phyloP scores from a whole-genome alignment of 2,113 vertebrate species.

The Colinus virginianus region DNA sequence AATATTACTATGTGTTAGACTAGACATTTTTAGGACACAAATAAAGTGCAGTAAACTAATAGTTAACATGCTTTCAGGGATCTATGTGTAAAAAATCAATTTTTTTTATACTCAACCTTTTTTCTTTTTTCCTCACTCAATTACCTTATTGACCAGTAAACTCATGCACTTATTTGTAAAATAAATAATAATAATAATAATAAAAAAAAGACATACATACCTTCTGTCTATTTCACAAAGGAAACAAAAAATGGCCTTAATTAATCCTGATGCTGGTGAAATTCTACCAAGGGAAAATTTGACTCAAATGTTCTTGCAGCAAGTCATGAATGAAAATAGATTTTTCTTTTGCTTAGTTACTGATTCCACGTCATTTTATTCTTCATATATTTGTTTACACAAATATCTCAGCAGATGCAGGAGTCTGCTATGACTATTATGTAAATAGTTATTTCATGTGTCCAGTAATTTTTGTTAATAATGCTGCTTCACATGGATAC shows the following conservation, averaged over 20 bases:
- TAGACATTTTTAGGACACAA: background rate
- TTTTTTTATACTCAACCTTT: conserved; percentile 65
- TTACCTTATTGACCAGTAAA: conserved; percentile 75
- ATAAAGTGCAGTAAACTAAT: background rate
- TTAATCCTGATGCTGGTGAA: conserved; percentile 8
- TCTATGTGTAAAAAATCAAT: conserved; percentile 65
- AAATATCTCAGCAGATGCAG: background rate
- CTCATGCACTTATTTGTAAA: conserved; percentile 58
- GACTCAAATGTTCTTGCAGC: background rate
- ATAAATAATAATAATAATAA: background rate
- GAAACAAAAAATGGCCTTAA: background rate
- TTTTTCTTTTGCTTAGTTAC: background rate
- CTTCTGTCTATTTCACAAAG: background rate
- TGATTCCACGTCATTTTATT: background rate
- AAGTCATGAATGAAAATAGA: background rate
- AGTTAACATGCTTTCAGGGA: conserved; percentile 47
- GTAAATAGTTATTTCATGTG: background rate
- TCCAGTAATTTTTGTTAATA: background rate
- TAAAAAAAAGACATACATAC: conserved; percentile 11
- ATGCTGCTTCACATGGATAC: background rate
- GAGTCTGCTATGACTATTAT: background rate
- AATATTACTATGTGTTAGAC: background rate
- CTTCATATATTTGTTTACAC: background rate
- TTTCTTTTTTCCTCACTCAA: conserved; percentile 67
- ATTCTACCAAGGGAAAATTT: background rate